A percentile compares a stretch with the other conserved stretches of the same genome.
phyloP scores from a whole-genome alignment of 2,113 vertebrate species.

The Calyptommatus sinebrachiatus region DNA sequence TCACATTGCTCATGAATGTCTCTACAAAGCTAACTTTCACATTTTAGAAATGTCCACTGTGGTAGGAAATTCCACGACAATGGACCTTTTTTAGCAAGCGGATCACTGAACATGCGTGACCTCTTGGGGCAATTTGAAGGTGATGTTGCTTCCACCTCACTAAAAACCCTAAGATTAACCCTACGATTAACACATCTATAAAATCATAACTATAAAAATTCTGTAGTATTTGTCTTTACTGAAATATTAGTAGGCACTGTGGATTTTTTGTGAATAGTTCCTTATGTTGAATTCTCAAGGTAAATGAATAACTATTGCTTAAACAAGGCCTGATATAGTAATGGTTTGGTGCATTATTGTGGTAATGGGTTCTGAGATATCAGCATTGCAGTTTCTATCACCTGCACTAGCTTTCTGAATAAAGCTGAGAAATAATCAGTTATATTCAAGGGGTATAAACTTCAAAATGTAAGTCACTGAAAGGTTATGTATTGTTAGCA shows the following conservation, averaged over 20 bases:
- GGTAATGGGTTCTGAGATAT: background rate
- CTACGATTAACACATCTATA: too few relatives aligned
- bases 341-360: background rate
- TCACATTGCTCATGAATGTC: too few relatives aligned
- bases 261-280: too few relatives aligned
- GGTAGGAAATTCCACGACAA: too few relatives aligned
- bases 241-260: background rate
- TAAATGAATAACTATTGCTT: background rate
- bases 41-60: too few relatives aligned
- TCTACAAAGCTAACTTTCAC: too few relatives aligned
- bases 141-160: too few relatives aligned
- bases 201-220: background rate
- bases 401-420: background rate
- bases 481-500: conserved; percentile 16
- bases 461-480: conserved; percentile 16
- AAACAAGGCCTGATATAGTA: background rate
- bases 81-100: too few relatives aligned
- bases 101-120: too few relatives aligned
- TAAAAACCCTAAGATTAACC: too few relatives aligned
- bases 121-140: too few relatives aligned
- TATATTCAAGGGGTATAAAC: conserved; percentile 4
- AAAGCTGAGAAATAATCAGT: background rate
- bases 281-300: background rate
- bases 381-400: background rate
- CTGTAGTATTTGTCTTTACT: background rate